Evolutionary conservation across 1,140 invertebrate species (phyloP), one percentile per base, ranked within the genome.

Genomic region (Drosophila subpulchrella): DNA sequence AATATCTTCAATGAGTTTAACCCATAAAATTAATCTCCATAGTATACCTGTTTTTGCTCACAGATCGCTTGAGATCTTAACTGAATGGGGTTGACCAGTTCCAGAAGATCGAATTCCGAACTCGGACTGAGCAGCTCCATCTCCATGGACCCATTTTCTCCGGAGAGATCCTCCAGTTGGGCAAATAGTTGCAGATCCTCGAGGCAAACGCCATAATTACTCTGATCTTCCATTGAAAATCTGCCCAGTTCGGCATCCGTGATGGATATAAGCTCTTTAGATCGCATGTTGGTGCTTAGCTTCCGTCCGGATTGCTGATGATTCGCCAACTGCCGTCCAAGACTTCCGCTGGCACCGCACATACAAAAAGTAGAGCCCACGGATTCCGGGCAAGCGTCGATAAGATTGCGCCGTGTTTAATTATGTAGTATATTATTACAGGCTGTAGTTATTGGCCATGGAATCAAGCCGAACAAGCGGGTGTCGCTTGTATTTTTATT

Each of bases 121-220:
- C 12, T 36, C 0, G 36, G 2, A 13, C 41, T 63, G 4, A 71
- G 48, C 30, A 66, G 17, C 30, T 59, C 34, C 17, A 75, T 36
- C 10, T 44, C 41, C 46, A 65, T 10, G 11, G 20, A 27, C 32
- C 56, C 38, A 39, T 30, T 34, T 7, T 61, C 36, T 6, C 20
- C 38, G 15, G 7, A 6, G 3, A 62, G 34, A 30, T 75, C 70
- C 4, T 44, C 48, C 38, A 86, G 50, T 30, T 82, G 82, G 1
- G 53, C 75, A 59, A 86, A 86, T 0, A 86, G 47, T 20, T 73
- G 67, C 32, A 79, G 15, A 15, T 86, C 83, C 59, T 83, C 83
- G 8, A 79, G 63, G 44, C 67, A 77, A 11, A 54, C 72, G 3
- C 46, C 56, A 44, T 88, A 86, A 47, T 50, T 55, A 32, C 30